Conservation (phyloP, 2,888 invertebrate species). For the Oligia strigilis region DNA sequence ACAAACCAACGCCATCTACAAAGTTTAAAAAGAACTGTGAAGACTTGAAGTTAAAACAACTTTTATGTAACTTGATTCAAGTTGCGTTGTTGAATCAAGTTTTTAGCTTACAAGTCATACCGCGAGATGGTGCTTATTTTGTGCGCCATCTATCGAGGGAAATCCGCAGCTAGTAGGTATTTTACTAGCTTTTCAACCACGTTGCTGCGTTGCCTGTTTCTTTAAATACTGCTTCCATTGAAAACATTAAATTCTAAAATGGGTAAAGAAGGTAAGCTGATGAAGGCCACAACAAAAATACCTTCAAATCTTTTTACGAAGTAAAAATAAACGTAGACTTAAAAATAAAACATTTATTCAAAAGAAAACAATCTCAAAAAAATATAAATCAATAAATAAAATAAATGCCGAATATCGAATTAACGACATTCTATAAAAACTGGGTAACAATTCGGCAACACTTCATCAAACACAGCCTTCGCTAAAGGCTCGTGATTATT, state of each 20-base stretch:
- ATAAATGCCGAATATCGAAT: constrained; percentile 43
- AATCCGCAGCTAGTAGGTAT: background rate
- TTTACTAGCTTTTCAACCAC: background rate
- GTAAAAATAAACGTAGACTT: background rate
- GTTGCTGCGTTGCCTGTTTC: constrained; percentile 1
- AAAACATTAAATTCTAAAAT: background rate
- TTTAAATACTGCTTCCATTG: background rate
- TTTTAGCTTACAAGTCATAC: background rate
- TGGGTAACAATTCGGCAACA: constrained; percentile 81
- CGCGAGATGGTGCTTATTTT: constrained; percentile 28
- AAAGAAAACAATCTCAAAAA: constrained; percentile 14
- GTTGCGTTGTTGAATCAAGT: constrained; percentile 1
- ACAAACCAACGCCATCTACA: constrained; percentile 37
- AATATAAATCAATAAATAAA: constrained; percentile 56
- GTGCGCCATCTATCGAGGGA: constrained; percentile 34
- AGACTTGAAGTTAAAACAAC: background rate
- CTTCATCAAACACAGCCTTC: constrained; percentile 74
- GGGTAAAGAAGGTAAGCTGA: background rate
- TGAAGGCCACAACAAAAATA: background rate
- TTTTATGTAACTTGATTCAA: background rate
- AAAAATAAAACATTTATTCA: constrained; percentile 42
- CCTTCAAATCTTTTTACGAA: background rate
- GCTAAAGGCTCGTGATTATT: constrained; percentile 83
- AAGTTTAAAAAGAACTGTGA: background rate
- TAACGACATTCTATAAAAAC: constrained; percentile 88